Base-by-base conservation (phyloP, 2,797 vertebrate species). In the Tympanoctomys barrerae region DNA sequence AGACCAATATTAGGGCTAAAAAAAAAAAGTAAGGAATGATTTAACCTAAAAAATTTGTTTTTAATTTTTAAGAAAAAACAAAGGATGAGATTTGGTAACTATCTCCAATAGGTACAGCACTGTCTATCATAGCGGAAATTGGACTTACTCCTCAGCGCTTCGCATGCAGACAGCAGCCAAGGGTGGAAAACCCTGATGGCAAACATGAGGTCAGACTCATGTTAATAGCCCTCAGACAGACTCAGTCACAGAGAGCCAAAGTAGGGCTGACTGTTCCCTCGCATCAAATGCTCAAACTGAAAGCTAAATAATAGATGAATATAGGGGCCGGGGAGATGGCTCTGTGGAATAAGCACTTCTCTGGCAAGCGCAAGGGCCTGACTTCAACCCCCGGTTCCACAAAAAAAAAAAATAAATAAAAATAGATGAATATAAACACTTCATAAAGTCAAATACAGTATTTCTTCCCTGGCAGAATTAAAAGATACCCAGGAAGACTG, bases 171-270 rank as follows among this genome's bases (percentile, higher is more conserved):
- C 14, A 26, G 8, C 36, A 31, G 14, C 2, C 31, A 24, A 16
- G 14, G 24, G 59, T 24, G 9, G 39, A 39, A 73, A 54, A 64
- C 33, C 5, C 26, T 7, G 68, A 8, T 0, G 0, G n/a, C 31
- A 61, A 71, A 54, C 0, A 1, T 7, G 33, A 68, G 62, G 39
- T 49, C 68, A 59, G 52, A 78, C 46, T 13, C 22, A 64, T 2
- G 24, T 62, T 26, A n/a, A 46, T 83, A 39, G 42, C 42, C 42
- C 1, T 0, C 8, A 81, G 21, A 90, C 24, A 22, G 10, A 39
- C 31, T 84, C 66, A 10, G 5, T 1, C 31, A 36, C 0, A 0
- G 21, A 59, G 26, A 71, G 64, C n/a, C 52, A 0, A 42, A 5
- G 42, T 31, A 66, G 42, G 31, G 7, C 21, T 5, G 39, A 46